These are phyloP conservation scores for Diplodus puntazzo DNA, from an alignment of 2,797 vertebrate genomes.

Conservation along the genomic window DNA sequence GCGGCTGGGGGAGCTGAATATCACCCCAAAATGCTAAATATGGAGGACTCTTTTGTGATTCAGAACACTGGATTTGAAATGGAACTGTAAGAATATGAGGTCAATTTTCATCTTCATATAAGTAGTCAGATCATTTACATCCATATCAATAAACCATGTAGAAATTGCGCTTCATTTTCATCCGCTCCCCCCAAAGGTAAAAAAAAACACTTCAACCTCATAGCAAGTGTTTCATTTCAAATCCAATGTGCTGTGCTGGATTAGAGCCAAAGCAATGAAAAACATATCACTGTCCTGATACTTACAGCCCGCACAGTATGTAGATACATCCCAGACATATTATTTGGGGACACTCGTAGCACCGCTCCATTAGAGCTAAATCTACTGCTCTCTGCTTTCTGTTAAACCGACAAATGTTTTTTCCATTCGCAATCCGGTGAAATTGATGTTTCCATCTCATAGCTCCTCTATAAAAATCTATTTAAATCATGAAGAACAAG, in stretches of 20 bases:
- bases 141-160: conserved; percentile 6
- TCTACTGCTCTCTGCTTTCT: conserved; percentile 30
- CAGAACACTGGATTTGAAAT: not conserved
- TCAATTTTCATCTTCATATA: not conserved
- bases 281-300: conserved; percentile 30
- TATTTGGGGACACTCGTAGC: conserved; percentile 32
- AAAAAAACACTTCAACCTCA: conserved; percentile 13
- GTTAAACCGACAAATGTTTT: conserved; percentile 27
- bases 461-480: not conserved
- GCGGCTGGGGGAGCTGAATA: not conserved
- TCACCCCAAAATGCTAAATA: not conserved
- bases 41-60: not conserved
- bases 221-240: conserved; percentile 59
- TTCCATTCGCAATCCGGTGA: conserved; percentile 4
- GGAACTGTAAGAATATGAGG: not conserved
- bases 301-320: conserved; percentile 23
- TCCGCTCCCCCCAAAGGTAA: not conserved
- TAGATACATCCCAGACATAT: conserved; percentile 45
- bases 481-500: conserved; percentile 9
- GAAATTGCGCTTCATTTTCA: not conserved
- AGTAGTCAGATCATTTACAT: not conserved
- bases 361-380: conserved; percentile 28
- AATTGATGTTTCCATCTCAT: conserved; percentile 2
- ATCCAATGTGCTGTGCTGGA: conserved; percentile 35
- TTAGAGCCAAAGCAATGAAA: conserved; percentile 36